Evolutionary conservation across 2,113 vertebrate genomes (phyloP).

Genomic region (Chrysemys picta): DNA sequence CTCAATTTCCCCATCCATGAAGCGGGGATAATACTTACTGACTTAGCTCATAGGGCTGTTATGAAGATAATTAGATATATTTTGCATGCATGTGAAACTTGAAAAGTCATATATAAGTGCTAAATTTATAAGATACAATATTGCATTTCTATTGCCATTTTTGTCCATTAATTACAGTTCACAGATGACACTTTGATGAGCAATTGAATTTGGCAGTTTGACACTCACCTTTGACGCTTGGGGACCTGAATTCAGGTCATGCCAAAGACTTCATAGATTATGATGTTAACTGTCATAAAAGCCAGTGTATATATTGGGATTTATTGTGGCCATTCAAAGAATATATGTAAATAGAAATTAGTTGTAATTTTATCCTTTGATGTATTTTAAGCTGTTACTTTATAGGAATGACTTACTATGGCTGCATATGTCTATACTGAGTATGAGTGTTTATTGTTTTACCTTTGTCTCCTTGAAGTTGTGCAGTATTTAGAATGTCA

Average conservation of each 20-base stretch:
- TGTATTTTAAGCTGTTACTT: neutral
- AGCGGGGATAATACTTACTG: neutral
- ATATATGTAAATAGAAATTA: neutral
- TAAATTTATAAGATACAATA: neutral
- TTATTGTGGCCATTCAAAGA: neutral
- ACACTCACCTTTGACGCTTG: neutral
- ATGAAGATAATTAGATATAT: neutral
- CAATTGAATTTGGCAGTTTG: neutral
- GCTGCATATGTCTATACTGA: neutral
- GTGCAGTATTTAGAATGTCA: neutral
- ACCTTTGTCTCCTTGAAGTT: fast-evolving
- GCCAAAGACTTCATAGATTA: neutral
- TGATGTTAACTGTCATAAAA: neutral
- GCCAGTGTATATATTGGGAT: neutral
- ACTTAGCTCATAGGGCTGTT: neutral
- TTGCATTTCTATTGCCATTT: neutral
- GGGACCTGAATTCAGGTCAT: neutral
- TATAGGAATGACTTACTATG: neutral
- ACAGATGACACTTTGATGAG: neutral
- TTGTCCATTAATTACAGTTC: neutral
- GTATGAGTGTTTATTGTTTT: neutral
- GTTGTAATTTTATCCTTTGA: neutral
- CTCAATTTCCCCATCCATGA: neutral
- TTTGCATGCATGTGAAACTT: neutral
- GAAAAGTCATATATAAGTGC: neutral